Conservation (phyloP, 2,888 invertebrate species). For the Zygogramma bicolorata region DNA sequence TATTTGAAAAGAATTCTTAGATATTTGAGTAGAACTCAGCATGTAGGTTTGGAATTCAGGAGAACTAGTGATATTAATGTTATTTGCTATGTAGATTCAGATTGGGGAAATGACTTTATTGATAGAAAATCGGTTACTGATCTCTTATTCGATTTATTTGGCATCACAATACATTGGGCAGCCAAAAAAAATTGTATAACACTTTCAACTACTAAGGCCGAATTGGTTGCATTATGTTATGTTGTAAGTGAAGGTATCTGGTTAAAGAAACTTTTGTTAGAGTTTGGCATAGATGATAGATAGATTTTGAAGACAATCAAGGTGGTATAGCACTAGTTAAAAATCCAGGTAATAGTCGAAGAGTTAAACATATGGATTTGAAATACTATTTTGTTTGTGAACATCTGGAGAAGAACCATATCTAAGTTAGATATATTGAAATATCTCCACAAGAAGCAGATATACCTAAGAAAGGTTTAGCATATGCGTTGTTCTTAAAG, state of each 20-base stretch:
- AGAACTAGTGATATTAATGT: not conserved
- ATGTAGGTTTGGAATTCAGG: not conserved
- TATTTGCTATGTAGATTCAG: not conserved
- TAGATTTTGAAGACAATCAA: conserved; percentile 29
- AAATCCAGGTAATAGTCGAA: conserved; percentile 31
- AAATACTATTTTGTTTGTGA: conserved; percentile 35
- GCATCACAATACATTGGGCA: conserved; percentile 46
- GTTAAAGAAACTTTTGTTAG: conserved; percentile 34
- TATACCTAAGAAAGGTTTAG: not conserved
- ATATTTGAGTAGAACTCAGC: conserved; percentile 25
- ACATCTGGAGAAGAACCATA: not conserved
- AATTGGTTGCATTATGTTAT: conserved; percentile 29
- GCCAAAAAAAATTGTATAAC: conserved; percentile 32
- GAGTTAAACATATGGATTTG: conserved; percentile 39
- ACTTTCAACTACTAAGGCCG: conserved; percentile 41
- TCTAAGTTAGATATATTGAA: not conserved
- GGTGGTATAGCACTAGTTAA: conserved; percentile 26
- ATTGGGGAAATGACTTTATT: conserved; percentile 1
- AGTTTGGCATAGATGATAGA: conserved; percentile 31
- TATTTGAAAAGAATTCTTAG: conserved; percentile 29
- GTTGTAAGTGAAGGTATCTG: conserved; percentile 34
- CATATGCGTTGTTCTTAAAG: not conserved
- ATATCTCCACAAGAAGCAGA: not conserved
- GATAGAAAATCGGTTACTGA: conserved; percentile 19
- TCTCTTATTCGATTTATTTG: not conserved